A percentile compares a stretch with the other conserved stretches of the same genome.
Conservation (phyloP, 2,888 invertebrate species). For the Perithous albicinctus region DNA sequence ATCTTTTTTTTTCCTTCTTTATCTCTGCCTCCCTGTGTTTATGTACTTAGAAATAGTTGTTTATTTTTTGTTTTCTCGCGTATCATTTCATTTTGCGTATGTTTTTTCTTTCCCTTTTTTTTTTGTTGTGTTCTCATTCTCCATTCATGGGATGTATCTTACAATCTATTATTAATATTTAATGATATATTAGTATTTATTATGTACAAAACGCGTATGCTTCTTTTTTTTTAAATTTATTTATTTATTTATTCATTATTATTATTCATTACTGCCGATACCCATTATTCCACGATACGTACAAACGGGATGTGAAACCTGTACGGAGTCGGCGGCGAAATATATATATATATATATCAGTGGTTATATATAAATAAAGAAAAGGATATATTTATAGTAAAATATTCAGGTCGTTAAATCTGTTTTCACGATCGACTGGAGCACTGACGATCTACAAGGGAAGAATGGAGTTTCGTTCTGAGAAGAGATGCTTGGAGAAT, state of each 20-base stretch:
- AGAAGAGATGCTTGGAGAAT: conserved; percentile 69
- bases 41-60: conserved; percentile 72
- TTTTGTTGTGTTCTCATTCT: conserved; percentile 58
- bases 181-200: conserved; percentile 82
- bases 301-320: conserved; percentile 54
- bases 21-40: conserved; percentile 53
- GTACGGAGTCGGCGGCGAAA: conserved; percentile 60
- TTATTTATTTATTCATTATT: conserved; percentile 46
- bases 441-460: conserved; percentile 74
- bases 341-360: conserved; percentile 32
- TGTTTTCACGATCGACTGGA: conserved; percentile 65
- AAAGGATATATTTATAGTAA: conserved; percentile 54
- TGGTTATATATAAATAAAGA: conserved; percentile 55
- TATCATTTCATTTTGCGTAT: conserved; percentile 37
- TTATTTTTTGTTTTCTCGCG: conserved; percentile 57
- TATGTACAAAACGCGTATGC: conserved; percentile 80
- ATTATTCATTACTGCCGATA: conserved; percentile 57
- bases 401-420: conserved; percentile 60
- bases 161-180: conserved; percentile 77
- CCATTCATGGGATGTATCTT: conserved; percentile 64
- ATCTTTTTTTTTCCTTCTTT: conserved; percentile 66
- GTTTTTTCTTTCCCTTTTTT: too few species aligned
- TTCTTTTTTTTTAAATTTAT: conserved; percentile 56
- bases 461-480: conserved; percentile 77
- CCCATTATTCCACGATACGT: conserved; percentile 63